Evolutionary conservation across 2,113 vertebrate genomes (phyloP).

Genomic region (Sceloporus undulatus): DNA sequence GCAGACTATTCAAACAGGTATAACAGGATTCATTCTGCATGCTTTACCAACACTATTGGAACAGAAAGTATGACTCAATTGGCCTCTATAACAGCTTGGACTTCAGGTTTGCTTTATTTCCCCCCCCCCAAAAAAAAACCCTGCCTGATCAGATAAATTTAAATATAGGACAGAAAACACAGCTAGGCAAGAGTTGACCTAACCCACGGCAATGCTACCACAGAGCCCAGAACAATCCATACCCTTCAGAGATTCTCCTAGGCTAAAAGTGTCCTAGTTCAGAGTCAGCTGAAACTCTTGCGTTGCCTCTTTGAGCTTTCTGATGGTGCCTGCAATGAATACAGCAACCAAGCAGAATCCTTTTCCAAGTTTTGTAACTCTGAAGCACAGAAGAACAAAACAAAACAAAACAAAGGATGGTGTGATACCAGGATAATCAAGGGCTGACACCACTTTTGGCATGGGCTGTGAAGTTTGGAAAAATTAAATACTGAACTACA

Average conservation of each 20-base stretch:
- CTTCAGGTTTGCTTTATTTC: neutral
- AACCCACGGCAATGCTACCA: neutral
- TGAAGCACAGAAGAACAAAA: neutral
- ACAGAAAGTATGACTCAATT: neutral
- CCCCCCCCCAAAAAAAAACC: neutral
- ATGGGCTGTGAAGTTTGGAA: neutral
- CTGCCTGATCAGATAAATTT: neutral
- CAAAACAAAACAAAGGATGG: no score
- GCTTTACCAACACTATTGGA: no score
- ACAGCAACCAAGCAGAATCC: neutral
- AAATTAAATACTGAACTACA: neutral
- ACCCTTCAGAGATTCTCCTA: constrained; percentile 15
- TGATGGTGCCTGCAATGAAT: neutral
- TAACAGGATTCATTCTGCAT: neutral
- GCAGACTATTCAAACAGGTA: neutral
- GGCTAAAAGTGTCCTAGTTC: constrained; percentile 5
- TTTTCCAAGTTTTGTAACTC: neutral
- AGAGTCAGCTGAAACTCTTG: neutral
- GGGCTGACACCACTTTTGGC: neutral
- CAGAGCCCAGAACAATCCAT: neutral
- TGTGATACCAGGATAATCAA: neutral
- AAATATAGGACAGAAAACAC: neutral
- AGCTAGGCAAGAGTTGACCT: neutral
- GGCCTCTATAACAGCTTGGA: neutral
- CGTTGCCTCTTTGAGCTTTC: neutral